phyloP scores from a whole-genome alignment of 1,140 invertebrate genomes.

The Lepidurus arcticus region DNA sequence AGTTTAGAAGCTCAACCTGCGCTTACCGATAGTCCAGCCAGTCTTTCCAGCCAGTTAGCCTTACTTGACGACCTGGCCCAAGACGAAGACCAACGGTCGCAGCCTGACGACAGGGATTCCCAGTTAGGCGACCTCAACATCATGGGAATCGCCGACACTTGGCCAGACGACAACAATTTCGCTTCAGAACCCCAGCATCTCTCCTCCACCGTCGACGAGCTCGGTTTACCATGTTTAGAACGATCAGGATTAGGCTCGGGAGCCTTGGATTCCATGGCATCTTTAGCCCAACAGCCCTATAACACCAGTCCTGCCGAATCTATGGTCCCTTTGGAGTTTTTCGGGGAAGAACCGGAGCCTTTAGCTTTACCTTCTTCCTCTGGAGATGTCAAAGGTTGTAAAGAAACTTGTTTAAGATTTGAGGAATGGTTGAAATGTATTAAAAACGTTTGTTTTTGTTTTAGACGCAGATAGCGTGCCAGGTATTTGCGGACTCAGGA shows the following conservation, averaged over 20 bases:
- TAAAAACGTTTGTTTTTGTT: neutral
- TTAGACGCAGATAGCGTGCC: slow-evolving; percentile 43
- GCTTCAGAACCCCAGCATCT: neutral
- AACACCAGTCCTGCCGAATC: slow-evolving; percentile 45
- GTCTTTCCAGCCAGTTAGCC: slow-evolving; percentile 29
- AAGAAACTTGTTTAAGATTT: neutral
- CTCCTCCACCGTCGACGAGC: neutral
- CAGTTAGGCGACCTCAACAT: slow-evolving; percentile 30
- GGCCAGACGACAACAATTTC: slow-evolving; percentile 29
- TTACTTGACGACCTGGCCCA: slow-evolving; percentile 27
- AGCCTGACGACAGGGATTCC: slow-evolving; percentile 16
- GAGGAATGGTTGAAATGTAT: neutral
- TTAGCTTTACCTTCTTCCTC: slow-evolving; percentile 39
- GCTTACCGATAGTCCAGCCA: slow-evolving; percentile 30
- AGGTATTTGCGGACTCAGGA: slow-evolving; percentile 60
- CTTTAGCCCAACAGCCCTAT: slow-evolving; percentile 42
- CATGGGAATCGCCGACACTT: slow-evolving; percentile 36
- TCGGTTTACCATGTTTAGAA: slow-evolving; percentile 41
- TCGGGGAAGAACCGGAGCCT: slow-evolving; percentile 43
- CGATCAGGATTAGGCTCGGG: slow-evolving; percentile 41
- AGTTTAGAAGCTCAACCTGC: slow-evolving; percentile 32
- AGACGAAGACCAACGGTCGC: slow-evolving; percentile 22
- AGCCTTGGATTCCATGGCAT: slow-evolving; percentile 43
- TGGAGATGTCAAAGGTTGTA: slow-evolving; percentile 45
- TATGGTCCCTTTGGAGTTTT: slow-evolving; percentile 45